Base-by-base conservation (phyloP, 1,140 invertebrate genomes). In the Ceratosolen solmsi region DNA sequence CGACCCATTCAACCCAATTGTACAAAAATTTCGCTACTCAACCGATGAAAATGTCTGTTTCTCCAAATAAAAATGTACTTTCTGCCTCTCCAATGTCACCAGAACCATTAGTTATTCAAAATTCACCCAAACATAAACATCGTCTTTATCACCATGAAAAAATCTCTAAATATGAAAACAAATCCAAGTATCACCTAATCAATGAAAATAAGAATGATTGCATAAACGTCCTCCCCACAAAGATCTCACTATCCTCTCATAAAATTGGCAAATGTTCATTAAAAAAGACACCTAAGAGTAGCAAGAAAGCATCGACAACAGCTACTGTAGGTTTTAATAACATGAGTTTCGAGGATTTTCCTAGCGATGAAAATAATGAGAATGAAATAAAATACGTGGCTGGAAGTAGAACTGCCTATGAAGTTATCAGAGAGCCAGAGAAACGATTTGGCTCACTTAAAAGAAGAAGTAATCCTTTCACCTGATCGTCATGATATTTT, bases 301-400 rank as follows among this genome's bases (percentile, higher is more conserved):
- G 90, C 65, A 84, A 79, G 41, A 70, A 76, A 25, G 77, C 65
- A 0, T 77, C 78, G 30, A 76, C 84, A 0, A 83, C 83, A 0
- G 84, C 84, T 2, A 86, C 87, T 56, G 92, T 92, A 3, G 95
- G 95, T 5, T 95, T 96, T 83, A 95, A 94, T 84, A 96, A 96
- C 85, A 94, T 96, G 94, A 96, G 95, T 85, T 96, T 96, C 84
- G 95, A 96, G 88, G 95, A 96, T 88, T 95, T 95, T 85, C 94
- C 94, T 1, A 94, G 94, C 30, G 95, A 95, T 83, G 94, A 95
- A 77, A 92, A 92, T 49, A 88, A 90, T 25, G 82, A 83, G 0
- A 65, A 83, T 17, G 27, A 27, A 9, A 9, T 27, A 11, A 88
- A 86, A 75, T 86, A 87, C 15, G 73, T 86, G 1, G 87, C 80